These are phyloP conservation scores for Synaphobranchus kaupii DNA, from an alignment of 2,797 vertebrate species.

Conservation along the genomic window DNA sequence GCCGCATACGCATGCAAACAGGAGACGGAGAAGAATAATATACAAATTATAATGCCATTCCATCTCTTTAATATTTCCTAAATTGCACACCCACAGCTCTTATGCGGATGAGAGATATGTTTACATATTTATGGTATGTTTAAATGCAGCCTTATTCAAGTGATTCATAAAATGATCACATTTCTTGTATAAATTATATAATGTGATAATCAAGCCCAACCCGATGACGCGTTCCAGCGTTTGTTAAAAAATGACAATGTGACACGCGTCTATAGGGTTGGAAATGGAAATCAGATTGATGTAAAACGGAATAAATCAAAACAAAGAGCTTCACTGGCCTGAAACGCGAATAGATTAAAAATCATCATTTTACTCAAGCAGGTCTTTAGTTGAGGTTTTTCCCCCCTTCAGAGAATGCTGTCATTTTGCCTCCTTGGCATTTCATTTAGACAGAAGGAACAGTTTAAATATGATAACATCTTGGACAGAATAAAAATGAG, in stretches of 20 bases:
- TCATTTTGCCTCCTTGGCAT: neutral
- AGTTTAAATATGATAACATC: neutral
- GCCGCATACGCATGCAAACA: slow-evolving; percentile 61
- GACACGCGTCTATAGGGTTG: neutral
- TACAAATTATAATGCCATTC: slow-evolving; percentile 16
- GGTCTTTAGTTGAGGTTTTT: neutral
- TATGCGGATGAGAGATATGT: neutral
- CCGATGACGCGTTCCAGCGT: neutral
- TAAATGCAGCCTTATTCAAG: slow-evolving; percentile 10
- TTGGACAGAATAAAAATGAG: neutral
- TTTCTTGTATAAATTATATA: slow-evolving; percentile 1
- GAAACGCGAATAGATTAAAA: slow-evolving; percentile 18
- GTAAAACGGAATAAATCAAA: slow-evolving; percentile 16
- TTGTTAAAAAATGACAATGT: neutral
- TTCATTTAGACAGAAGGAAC: neutral
- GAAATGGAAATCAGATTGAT: slow-evolving; percentile 20
- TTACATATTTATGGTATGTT: neutral
- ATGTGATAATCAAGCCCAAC: neutral
- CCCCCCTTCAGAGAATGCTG: neutral
- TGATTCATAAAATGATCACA: neutral
- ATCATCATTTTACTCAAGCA: neutral
- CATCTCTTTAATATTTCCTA: neutral
- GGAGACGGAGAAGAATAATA: slow-evolving; percentile 47
- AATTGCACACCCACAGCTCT: neutral
- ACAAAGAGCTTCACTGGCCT: neutral